Evolutionary conservation across 1,140 invertebrate species (phyloP), one percentile per base, ranked within the genome.

Genomic region (Yoshiicerus persimilis): DNA sequence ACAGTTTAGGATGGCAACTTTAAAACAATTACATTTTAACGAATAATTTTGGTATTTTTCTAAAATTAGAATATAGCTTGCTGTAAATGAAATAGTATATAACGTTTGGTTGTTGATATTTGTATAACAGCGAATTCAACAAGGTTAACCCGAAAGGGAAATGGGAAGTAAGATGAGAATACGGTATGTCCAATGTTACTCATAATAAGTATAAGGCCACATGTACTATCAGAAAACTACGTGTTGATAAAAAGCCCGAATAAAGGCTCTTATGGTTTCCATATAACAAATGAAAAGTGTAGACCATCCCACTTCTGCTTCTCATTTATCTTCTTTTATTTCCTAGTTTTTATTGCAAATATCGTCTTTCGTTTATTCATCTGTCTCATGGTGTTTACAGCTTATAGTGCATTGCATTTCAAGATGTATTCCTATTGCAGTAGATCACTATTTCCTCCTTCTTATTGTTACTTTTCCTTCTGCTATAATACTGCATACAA

Each of bases 311-410:
- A 36, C 32, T 80, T 80, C 32, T 70, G 66, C 75, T n/a, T 38
- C 64, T 80, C 75, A 80, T 80, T 36, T 80, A 80, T 80, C 75
- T 80, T 80, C 75, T 80, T 80, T 80, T 80, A 80, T 80, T 80
- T 70, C 75, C 75, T 34, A 36, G 75, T 80, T 80, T 77, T 80
- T 80, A 80, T 80, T 80, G 75, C 75, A 80, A 80, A 80, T 80
- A 80, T 80, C 75, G 75, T 80, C 32, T 80, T 80, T 80, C 75
- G 75, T 80, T 80, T 80, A 80, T 80, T 32, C 32, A 32, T 80
- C 75, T 80, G 75, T 80, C 75, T 20, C 20, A 36, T 34, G 75
- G 32, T 36, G 75, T 80, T 80, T 80, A 80, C 75, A 80, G 32
- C 75, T 80, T n/a, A 80, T 80, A 80, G 27, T 80, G 32, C 32